A percentile compares a stretch with the other conserved stretches of the same genome.
phyloP scores from a whole-genome alignment of 2,113 vertebrate genomes.

The Indicator indicator region DNA sequence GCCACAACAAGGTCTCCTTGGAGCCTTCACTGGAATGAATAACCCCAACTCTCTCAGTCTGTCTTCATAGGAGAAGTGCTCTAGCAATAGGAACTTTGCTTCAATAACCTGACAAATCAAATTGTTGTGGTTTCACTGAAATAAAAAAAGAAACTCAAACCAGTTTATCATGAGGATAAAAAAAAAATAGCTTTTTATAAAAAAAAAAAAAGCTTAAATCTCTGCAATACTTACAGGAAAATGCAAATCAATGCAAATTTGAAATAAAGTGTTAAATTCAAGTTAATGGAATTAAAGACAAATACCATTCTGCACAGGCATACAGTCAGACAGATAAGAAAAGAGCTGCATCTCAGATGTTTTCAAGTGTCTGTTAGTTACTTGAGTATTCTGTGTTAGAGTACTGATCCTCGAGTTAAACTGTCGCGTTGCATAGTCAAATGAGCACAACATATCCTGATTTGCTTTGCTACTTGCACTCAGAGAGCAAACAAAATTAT shows the following conservation, averaged over 20 bases:
- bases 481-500: background rate
- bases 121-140: background rate
- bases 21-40: too few species aligned
- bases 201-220: background rate
- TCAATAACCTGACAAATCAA: background rate
- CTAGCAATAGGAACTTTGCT: background rate
- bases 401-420: background rate
- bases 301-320: background rate
- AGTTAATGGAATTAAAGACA: background rate
- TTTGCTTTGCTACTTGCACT: background rate
- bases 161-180: background rate
- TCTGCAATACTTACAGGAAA: background rate
- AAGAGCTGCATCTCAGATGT: background rate
- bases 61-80: too few species aligned
- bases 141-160: background rate
- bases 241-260: background rate
- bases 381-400: background rate
- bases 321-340: background rate
- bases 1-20: too few species aligned
- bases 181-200: background rate
- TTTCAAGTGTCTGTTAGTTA: background rate
- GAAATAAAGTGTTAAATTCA: background rate
- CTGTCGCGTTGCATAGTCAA: background rate
- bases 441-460: background rate
- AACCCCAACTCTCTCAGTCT: too few species aligned